These are phyloP conservation scores for Mus pahari DNA, from an alignment of 2,113 vertebrate species.

Conservation along the genomic window DNA sequence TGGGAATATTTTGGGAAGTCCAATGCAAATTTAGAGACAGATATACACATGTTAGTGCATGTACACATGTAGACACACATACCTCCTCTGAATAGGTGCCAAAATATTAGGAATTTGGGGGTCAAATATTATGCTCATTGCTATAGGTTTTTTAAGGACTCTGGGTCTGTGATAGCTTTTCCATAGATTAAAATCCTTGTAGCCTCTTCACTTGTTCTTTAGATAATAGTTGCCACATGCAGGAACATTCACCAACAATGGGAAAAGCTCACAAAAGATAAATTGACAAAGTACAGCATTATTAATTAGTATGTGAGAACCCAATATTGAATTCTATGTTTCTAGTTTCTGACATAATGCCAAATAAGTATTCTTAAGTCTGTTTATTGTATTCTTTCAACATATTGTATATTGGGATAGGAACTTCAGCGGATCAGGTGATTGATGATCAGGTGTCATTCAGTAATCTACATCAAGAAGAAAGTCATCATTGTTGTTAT, in stretches of 20 bases:
- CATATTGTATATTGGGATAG: neutral
- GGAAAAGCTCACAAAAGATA: neutral
- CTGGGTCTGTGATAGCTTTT: neutral
- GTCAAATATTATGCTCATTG: neutral
- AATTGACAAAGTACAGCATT: neutral
- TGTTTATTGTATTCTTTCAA: neutral
- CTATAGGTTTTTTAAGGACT: neutral
- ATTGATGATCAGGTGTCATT: neutral
- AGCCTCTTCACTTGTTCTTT: neutral
- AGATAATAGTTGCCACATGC: neutral
- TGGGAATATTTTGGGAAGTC: constrained; percentile 31
- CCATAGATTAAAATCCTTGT: neutral
- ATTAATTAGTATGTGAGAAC: neutral
- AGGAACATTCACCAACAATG: neutral
- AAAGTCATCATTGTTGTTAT: neutral
- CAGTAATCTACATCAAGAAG: neutral
- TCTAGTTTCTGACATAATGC: neutral
- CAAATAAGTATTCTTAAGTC: neutral
- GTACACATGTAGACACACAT: neutral
- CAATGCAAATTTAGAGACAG: neutral
- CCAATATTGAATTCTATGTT: neutral
- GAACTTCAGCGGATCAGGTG: neutral
- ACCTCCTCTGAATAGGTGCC: neutral
- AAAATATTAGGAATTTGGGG: too few relatives aligned
- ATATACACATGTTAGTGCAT: neutral